Conservation (phyloP, 2,888 invertebrate genomes). For the Drosophila mercatorum region DNA sequence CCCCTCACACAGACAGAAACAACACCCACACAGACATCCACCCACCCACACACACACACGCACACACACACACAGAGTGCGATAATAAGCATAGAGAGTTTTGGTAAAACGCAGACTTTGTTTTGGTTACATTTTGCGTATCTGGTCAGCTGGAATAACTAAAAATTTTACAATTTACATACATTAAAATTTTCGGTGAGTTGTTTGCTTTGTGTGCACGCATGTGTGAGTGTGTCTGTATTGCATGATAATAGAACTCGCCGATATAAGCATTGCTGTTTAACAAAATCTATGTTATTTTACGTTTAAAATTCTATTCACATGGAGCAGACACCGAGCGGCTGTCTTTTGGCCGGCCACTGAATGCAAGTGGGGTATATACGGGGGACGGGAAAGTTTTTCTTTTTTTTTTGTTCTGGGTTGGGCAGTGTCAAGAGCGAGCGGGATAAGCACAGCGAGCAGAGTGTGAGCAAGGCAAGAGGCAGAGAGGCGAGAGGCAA, state of each 20-base stretch:
- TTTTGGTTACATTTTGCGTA: slow-evolving; percentile 44
- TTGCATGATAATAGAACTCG: slow-evolving; percentile 24
- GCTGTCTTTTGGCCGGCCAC: slow-evolving; percentile 14
- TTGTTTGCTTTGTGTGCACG: slow-evolving; percentile 30
- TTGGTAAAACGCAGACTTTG: slow-evolving; percentile 23
- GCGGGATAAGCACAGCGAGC: slow-evolving; percentile 45
- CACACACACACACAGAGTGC: neutral
- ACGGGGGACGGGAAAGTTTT: neutral
- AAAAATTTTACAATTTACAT: slow-evolving; percentile 41
- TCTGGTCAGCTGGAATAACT: slow-evolving; percentile 52
- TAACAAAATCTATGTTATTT: slow-evolving; percentile 33
- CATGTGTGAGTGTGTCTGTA: slow-evolving; percentile 1
- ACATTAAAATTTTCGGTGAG: slow-evolving; percentile 28
- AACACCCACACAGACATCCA: neutral
- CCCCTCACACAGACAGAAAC: neutral
- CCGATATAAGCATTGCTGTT: slow-evolving; percentile 27
- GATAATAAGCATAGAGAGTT: slow-evolving; percentile 11
- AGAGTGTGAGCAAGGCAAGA: slow-evolving; percentile 27
- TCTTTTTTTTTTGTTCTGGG: neutral
- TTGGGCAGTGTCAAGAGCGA: slow-evolving; percentile 6
- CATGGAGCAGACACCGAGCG: slow-evolving; percentile 8
- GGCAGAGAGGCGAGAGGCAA: slow-evolving; percentile 11
- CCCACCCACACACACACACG: neutral
- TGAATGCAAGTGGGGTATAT: slow-evolving; percentile 1
- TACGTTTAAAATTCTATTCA: slow-evolving; percentile 18